Evolutionary conservation across 1,140 invertebrate species (phyloP), one percentile per base, ranked within the genome.

Genomic region (Leptestheria dahalacensis): DNA sequence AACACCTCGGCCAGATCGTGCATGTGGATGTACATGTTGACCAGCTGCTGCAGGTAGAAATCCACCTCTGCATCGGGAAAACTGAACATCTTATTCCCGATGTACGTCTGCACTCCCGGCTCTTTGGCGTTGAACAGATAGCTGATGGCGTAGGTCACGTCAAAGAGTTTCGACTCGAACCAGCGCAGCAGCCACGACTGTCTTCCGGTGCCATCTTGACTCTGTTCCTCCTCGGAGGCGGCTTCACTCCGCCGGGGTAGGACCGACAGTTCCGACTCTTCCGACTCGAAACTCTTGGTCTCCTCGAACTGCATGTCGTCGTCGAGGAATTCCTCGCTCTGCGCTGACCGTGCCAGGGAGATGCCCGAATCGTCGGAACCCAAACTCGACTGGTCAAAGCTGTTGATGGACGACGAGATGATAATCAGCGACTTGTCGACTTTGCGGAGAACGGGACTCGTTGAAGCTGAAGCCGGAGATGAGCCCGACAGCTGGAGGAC

Each of bases 91-190:
- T 91, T 89, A 75, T 97, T 97, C 82, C 91, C 92, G 70, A 96
- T 82, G 73, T 97, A 97, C 65, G 86, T 88, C 68, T 95, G 88
- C 51, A 97, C 93, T 51, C 93, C 94, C 21, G 91, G 88, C 72
- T 98, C 94, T 74, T 97, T 97, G n/a, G 92, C 95, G 70, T 95
- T 95, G 69, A 93, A 97, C 33, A 99, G 75, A 79, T 99, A 97
- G 68, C 88, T 89, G 68, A 98, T 91, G 23, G 93, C 94, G 79
- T 97, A 95, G 60, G 89, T 89, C 81, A 97, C 95, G 71, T 97
- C 90, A 72, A 98, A 99, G 58, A 95, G 78, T 75, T 91, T 91
- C 63, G 92, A 95, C 73, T 98, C 92, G 68, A 99, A 95, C 65
- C 98, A 78, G 65, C 94, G 76, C 60, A 97, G 74, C 54, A 98